phyloP scores from a whole-genome alignment of 2,113 vertebrate genomes.

The Glareola pratincola region DNA sequence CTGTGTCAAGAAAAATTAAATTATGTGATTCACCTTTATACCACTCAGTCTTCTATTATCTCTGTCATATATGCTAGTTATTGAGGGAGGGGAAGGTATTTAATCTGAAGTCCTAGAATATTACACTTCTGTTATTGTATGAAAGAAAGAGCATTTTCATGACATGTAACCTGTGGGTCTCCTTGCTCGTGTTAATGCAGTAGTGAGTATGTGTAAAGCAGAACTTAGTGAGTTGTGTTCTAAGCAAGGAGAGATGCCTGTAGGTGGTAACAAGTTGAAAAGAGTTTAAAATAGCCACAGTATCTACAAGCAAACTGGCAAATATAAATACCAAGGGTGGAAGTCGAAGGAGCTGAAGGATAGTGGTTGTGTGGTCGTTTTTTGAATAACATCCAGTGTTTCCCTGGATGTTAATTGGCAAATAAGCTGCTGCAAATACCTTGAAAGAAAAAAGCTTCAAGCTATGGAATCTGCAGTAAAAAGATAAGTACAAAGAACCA shows the following conservation, averaged over 20 bases:
- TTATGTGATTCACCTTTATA: background rate
- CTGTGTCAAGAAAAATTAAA: background rate
- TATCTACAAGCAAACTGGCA: background rate
- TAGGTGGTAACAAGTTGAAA: background rate
- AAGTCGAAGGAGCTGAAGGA: background rate
- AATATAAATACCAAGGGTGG: background rate
- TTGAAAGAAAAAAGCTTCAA: background rate
- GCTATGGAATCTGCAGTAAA: background rate
- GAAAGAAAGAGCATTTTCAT: background rate
- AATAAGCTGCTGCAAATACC: background rate
- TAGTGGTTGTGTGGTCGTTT: background rate
- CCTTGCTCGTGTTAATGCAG: background rate
- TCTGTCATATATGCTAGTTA: background rate
- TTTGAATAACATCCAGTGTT: background rate
- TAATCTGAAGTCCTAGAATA: background rate
- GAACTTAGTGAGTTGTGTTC: background rate
- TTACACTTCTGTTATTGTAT: rapidly evolving
- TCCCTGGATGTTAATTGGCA: background rate
- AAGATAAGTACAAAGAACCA: background rate
- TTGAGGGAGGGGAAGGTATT: background rate
- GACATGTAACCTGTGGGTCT: background rate
- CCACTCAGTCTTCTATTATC: background rate
- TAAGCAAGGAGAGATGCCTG: background rate
- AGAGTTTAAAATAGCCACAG: background rate
- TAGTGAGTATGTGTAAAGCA: background rate